Percentiles rank a stretch among this genome's conserved stretches.
These are phyloP conservation scores for Luperina nickerlii DNA, from an alignment of 2,888 invertebrate species.

Conservation along the genomic window DNA sequence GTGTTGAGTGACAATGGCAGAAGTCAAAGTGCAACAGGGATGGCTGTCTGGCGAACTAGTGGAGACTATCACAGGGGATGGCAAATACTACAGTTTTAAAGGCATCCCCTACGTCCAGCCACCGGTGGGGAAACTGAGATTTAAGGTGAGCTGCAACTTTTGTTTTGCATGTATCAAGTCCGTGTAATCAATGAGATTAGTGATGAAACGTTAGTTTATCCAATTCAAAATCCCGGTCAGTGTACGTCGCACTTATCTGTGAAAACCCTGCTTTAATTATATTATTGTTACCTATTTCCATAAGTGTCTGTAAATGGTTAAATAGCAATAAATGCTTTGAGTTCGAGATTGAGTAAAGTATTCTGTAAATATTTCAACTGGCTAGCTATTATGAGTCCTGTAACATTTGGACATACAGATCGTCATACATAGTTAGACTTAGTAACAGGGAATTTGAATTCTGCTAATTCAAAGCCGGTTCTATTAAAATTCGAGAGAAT, in stretches of 20 bases:
- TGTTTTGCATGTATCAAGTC: neutral
- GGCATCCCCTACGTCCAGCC: constrained; percentile 88
- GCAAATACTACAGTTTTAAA: constrained; percentile 73
- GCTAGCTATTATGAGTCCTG: neutral
- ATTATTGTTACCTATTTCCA: neutral
- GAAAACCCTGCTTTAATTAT: neutral
- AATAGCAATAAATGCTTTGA: neutral
- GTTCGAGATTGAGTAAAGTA: neutral
- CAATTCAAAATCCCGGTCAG: neutral
- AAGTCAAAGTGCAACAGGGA: constrained; percentile 70
- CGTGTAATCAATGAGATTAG: neutral
- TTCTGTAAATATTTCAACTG: neutral
- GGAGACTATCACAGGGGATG: constrained; percentile 63
- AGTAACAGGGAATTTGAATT: neutral
- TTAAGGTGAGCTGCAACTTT: constrained; percentile 78
- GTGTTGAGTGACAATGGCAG: constrained; percentile 47
- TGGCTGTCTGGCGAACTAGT: constrained; percentile 67
- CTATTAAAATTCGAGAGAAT: neutral
- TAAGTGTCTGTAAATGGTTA: neutral
- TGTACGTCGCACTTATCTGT: neutral
- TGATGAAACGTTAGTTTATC: neutral
- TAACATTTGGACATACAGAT: neutral
- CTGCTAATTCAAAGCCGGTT: neutral
- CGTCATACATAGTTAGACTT: neutral
- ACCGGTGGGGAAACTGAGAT: constrained; percentile 84